A percentile compares a stretch with the other conserved stretches of the same genome.
phyloP scores from a whole-genome alignment of 2,113 vertebrate species.

The Neogale vison region DNA sequence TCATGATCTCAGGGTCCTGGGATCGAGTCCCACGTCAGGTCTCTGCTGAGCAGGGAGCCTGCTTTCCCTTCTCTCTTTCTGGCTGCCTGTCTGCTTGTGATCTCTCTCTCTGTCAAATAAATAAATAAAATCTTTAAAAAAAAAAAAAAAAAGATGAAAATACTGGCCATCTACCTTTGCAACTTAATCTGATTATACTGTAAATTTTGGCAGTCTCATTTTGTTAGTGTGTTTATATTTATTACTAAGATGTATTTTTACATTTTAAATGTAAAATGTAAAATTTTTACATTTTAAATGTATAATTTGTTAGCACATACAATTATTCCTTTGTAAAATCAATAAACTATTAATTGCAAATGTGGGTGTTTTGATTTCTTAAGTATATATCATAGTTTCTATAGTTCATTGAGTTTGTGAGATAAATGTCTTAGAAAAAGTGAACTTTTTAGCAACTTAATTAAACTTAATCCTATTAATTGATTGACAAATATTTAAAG shows the following conservation, averaged over 20 bases:
- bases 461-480: not conserved
- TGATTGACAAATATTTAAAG: not conserved
- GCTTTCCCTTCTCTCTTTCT: too few relatives aligned
- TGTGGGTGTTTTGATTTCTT: constrained; percentile 67
- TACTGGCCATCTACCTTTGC: not conserved
- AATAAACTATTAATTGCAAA: constrained; percentile 78
- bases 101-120: too few relatives aligned
- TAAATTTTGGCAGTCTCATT: not conserved
- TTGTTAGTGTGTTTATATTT: not conserved
- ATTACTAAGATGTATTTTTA: not conserved
- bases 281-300: too few relatives aligned
- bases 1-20: too few relatives aligned
- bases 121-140: too few relatives aligned
- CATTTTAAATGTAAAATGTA: too few relatives aligned
- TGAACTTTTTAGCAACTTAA: not conserved
- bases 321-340: constrained; percentile 24
- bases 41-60: too few relatives aligned
- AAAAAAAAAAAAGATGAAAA: not conserved
- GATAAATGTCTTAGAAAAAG: not conserved
- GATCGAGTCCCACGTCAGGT: too few relatives aligned
- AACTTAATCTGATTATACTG: not conserved
- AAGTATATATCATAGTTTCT: not conserved
- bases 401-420: not conserved
- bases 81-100: too few relatives aligned
- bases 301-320: not conserved